A percentile compares a stretch with the other conserved stretches of the same genome.
Conservation (phyloP, 2,113 vertebrate genomes). For the Thunnus maccoyii region DNA sequence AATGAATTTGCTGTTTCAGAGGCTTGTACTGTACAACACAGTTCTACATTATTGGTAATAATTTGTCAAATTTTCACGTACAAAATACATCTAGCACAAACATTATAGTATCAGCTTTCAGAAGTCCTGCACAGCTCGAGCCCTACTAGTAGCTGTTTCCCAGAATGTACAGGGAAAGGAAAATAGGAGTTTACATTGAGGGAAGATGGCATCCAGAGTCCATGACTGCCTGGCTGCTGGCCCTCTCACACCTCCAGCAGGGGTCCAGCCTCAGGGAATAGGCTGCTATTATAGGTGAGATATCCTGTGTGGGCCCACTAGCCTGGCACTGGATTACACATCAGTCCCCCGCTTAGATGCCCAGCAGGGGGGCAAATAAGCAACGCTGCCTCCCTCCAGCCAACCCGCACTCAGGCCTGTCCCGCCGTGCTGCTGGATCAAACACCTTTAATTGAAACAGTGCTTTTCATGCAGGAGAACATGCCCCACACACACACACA, state of each 20-base stretch:
- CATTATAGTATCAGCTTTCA: too few relatives aligned
- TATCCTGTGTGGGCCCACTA: slow-evolving; percentile 68
- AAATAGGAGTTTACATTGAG: not conserved
- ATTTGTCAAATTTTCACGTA: too few relatives aligned
- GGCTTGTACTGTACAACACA: too few relatives aligned
- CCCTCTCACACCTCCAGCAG: slow-evolving; percentile 61
- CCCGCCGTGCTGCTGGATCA: slow-evolving; percentile 49
- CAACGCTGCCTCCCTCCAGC: slow-evolving; percentile 40
- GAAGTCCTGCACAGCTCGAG: too few relatives aligned
- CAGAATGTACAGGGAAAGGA: not conserved
- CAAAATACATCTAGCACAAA: too few relatives aligned
- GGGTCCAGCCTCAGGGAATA: slow-evolving; percentile 53
- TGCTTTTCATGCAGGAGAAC: slow-evolving; percentile 47
- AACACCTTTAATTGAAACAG: slow-evolving; percentile 76
- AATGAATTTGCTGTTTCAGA: too few relatives aligned
- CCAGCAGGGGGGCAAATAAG: slow-evolving; percentile 56
- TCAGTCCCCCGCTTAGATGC: slow-evolving; percentile 47
- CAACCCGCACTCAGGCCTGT: slow-evolving; percentile 30
- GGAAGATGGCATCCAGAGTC: slow-evolving; percentile 23
- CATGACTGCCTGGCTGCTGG: slow-evolving; percentile 21
- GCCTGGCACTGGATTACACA: slow-evolving; percentile 72
- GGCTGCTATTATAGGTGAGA: slow-evolving; percentile 78
- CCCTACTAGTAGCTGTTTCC: not conserved
- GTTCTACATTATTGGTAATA: too few relatives aligned
- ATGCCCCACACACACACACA: slow-evolving; percentile 7